phyloP scores from a whole-genome alignment of 2,113 vertebrate genomes.

The Mugil cephalus region DNA sequence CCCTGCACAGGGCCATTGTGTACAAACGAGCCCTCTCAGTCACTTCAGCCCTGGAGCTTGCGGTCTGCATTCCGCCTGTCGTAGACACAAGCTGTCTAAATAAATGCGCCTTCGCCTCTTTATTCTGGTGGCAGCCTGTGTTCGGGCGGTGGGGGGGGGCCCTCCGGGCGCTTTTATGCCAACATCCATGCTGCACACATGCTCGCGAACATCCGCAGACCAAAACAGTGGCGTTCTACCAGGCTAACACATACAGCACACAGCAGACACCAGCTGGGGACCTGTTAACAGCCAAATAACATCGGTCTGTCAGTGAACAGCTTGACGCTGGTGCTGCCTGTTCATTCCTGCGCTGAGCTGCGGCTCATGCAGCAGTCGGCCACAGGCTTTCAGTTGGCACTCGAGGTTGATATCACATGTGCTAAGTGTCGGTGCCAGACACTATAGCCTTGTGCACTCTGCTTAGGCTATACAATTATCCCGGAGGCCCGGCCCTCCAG shows the following conservation, averaged over 20 bases:
- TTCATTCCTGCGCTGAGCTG: constrained; percentile 37
- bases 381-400: constrained; percentile 54
- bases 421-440: constrained; percentile 48
- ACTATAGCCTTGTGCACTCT: constrained; percentile 36
- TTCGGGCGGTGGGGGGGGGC: constrained; percentile 53
- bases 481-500: background rate
- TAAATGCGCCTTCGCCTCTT: constrained; percentile 68
- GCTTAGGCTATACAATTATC: constrained; percentile 50
- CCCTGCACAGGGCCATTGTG: constrained; percentile 58
- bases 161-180: constrained; percentile 56
- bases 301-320: constrained; percentile 68
- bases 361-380: constrained; percentile 36
- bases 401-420: constrained; percentile 50
- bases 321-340: constrained; percentile 55
- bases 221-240: constrained; percentile 67
- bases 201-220: constrained; percentile 67
- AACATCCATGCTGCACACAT: constrained; percentile 67
- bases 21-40: constrained; percentile 68
- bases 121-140: constrained; percentile 72
- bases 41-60: constrained; percentile 70
- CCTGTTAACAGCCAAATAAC: constrained; percentile 73
- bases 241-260: constrained; percentile 44
- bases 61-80: constrained; percentile 74
- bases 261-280: constrained; percentile 74
- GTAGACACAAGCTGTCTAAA: constrained; percentile 82